Evolutionary conservation across 1,140 invertebrate species (phyloP).

Genomic region (Macrostomum lignano): DNA sequence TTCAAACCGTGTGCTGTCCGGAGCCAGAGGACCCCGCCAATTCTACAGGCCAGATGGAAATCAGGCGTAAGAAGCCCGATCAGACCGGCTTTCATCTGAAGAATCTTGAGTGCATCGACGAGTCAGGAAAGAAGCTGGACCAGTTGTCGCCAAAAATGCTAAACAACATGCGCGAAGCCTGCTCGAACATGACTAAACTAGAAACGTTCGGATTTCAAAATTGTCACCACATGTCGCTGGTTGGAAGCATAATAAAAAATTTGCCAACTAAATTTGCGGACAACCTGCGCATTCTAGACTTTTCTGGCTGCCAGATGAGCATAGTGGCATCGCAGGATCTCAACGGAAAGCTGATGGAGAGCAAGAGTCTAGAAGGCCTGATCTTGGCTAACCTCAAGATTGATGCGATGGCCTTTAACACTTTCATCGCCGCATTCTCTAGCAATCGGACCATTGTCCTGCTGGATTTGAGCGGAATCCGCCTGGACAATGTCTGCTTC

Average conservation of each 20-base stretch:
- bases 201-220: conserved; percentile 1
- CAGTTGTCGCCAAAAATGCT: neutral
- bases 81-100: too few species aligned
- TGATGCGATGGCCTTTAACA: conserved; percentile 1
- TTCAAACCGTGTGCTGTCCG: neutral
- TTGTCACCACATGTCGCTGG: too few species aligned
- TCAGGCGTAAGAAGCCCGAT: too few species aligned
- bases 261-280: neutral
- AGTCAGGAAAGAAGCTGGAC: neutral
- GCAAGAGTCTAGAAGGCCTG: neutral
- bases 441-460: neutral
- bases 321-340: conserved; percentile 2
- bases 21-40: neutral
- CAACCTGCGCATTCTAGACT: neutral
- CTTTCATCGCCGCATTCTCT: neutral
- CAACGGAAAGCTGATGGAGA: neutral
- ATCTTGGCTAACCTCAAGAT: neutral
- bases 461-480: neutral
- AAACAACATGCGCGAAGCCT: neutral
- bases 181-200: neutral
- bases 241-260: neutral
- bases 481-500: conserved; percentile 2
- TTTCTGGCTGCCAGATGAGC: neutral
- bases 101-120: neutral
- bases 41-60: too few species aligned